A percentile compares a stretch with the other conserved stretches of the same genome.
Conservation (phyloP, 2,888 invertebrate genomes). For the Leptinotarsa rubiginosa region DNA sequence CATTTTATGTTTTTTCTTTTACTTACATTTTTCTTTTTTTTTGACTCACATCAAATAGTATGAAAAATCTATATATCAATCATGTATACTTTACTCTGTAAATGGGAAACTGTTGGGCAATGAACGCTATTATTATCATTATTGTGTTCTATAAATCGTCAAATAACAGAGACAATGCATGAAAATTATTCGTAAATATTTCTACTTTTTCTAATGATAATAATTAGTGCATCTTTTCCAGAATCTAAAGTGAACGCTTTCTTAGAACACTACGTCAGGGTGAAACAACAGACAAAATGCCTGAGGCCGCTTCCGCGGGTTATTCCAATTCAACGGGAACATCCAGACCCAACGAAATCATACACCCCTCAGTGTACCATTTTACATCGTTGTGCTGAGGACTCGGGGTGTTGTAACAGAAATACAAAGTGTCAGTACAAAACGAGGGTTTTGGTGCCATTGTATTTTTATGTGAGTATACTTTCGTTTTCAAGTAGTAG, state of each 20-base stretch:
- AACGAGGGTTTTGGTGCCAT: slow-evolving; percentile 76
- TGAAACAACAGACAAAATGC: slow-evolving; percentile 71
- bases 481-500: neutral
- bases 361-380: slow-evolving; percentile 89
- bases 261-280: slow-evolving; percentile 58
- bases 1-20: too few relatives aligned
- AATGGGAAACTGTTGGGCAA: too few relatives aligned
- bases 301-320: slow-evolving; percentile 80
- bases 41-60: too few relatives aligned
- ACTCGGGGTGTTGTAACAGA: slow-evolving; percentile 87
- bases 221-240: slow-evolving; percentile 35
- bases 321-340: slow-evolving; percentile 78
- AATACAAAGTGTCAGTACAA: slow-evolving; percentile 84
- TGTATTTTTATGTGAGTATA: slow-evolving; percentile 85
- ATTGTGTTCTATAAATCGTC: too few relatives aligned
- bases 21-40: too few relatives aligned
- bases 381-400: slow-evolving; percentile 87
- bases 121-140: too few relatives aligned
- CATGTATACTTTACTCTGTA: too few relatives aligned
- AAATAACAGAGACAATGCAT: too few relatives aligned
- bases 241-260: slow-evolving; percentile 61
- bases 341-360: slow-evolving; percentile 77
- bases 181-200: too few relatives aligned
- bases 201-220: too few relatives aligned
- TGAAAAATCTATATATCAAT: too few relatives aligned